A percentile compares a stretch with the other conserved stretches of the same genome.
These are phyloP conservation scores for Grammomys dolichurus DNA, from an alignment of 2,113 vertebrate genomes.

Conservation along the genomic window DNA sequence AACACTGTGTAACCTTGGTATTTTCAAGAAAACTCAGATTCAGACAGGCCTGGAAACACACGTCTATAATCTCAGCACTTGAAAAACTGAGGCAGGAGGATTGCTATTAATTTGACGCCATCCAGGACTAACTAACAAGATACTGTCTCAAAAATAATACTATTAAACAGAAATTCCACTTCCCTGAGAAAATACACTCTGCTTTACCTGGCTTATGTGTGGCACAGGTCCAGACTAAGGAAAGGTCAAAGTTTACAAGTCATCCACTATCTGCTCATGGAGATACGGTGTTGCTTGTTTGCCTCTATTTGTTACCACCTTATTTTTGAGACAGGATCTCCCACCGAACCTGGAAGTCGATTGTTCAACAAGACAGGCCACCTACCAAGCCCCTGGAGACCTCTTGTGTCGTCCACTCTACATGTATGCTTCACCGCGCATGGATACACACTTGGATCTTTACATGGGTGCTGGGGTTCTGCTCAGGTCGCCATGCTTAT, in stretches of 20 bases:
- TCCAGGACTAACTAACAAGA: background rate
- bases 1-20: constrained; percentile 17
- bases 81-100: background rate
- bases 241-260: background rate
- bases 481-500: background rate
- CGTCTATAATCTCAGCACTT: background rate
- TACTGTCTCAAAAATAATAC: background rate
- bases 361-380: background rate
- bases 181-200: background rate
- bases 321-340: background rate
- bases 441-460: background rate
- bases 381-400: background rate
- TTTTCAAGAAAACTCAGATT: constrained; percentile 36
- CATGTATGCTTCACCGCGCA: too few relatives aligned
- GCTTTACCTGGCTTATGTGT: background rate
- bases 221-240: constrained; percentile 32
- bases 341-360: background rate
- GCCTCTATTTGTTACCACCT: background rate
- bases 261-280: background rate
- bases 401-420: background rate
- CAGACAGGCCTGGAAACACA: background rate
- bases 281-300: background rate
- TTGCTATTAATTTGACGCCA: background rate
- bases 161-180: background rate
- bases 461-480: background rate